phyloP scores from a whole-genome alignment of 2,888 invertebrate genomes.

The Ophonus ardosiacus region DNA sequence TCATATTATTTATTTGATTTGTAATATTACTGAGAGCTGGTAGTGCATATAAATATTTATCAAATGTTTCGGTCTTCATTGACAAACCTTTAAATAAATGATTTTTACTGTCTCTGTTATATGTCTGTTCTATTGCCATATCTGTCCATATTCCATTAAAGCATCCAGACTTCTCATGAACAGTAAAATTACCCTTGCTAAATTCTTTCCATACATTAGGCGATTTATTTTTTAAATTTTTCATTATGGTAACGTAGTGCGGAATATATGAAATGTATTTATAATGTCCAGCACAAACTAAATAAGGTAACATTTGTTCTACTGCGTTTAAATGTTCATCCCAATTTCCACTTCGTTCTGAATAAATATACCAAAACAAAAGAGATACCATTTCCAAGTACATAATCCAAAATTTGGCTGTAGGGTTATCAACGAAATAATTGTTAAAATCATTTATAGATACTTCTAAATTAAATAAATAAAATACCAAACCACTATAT shows the following conservation, averaged over 20 bases:
- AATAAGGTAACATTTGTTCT: conserved; percentile 53
- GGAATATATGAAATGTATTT: conserved; percentile 52
- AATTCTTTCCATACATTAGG: conserved; percentile 3
- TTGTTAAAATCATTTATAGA: background rate
- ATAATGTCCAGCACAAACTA: conserved; percentile 25
- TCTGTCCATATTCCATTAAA: conserved; percentile 58
- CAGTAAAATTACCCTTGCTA: conserved; percentile 10
- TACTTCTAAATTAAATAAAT: too few species aligned
- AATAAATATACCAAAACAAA: conserved; percentile 21
- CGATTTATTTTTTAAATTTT: conserved; percentile 12
- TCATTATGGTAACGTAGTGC: conserved; percentile 16
- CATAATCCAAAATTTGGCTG: conserved; percentile 17
- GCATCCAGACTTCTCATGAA: conserved; percentile 22
- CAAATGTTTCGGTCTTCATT: conserved; percentile 30
- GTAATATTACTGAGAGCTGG: background rate
- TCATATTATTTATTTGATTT: too few species aligned
- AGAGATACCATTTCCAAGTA: background rate
- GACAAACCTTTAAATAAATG: conserved; percentile 44
- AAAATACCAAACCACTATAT: background rate
- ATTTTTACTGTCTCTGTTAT: conserved; percentile 44
- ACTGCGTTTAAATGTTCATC: conserved; percentile 32
- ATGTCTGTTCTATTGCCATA: conserved; percentile 52
- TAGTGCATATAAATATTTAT: conserved; percentile 13
- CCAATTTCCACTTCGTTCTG: conserved; percentile 15
- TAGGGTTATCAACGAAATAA: background rate